Percentiles rank a stretch among this genome's conserved stretches.
phyloP scores from a whole-genome alignment of 2,888 invertebrate species.

The Apamea epomidion region DNA sequence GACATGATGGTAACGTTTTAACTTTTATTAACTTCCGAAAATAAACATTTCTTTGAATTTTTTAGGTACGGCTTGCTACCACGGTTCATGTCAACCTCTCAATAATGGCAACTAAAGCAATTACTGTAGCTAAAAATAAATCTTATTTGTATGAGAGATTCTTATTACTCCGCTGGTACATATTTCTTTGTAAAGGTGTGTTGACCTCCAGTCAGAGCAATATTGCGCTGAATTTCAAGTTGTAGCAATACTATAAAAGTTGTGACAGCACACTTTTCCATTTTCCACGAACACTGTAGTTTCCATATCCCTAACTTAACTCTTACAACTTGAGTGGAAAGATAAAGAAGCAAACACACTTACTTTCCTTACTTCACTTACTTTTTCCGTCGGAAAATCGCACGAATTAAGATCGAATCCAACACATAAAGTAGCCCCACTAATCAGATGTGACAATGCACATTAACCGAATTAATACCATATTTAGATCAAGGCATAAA shows the following conservation, averaged over 20 bases:
- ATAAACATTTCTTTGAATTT: neutral
- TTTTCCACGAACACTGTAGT: slow-evolving; percentile 34
- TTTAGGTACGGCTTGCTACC: neutral
- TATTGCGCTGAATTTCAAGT: slow-evolving; percentile 48
- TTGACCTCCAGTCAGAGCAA: slow-evolving; percentile 44
- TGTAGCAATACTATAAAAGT: slow-evolving; percentile 35
- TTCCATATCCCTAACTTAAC: slow-evolving; percentile 34
- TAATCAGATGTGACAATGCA: slow-evolving; percentile 58
- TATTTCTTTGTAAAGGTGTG: slow-evolving; percentile 42
- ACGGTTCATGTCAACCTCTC: neutral
- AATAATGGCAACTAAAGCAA: slow-evolving; percentile 7
- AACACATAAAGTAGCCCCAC: slow-evolving; percentile 26
- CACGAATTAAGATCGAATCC: slow-evolving; percentile 38
- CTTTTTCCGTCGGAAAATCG: slow-evolving; percentile 12
- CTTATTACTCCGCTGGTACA: slow-evolving; percentile 19
- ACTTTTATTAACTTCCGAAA: neutral
- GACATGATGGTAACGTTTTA: neutral
- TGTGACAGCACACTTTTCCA: slow-evolving; percentile 44
- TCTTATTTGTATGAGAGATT: slow-evolving; percentile 24
- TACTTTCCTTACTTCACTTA: slow-evolving; percentile 16
- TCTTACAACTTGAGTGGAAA: slow-evolving; percentile 43
- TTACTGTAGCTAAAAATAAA: slow-evolving; percentile 17
- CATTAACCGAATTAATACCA: slow-evolving; percentile 56
- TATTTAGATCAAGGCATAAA: slow-evolving; percentile 58
- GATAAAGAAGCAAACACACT: slow-evolving; percentile 33